Percentiles rank a stretch among this genome's conserved stretches.
phyloP scores from a whole-genome alignment of 1,140 invertebrate species.

The Drosophila triauraria region DNA sequence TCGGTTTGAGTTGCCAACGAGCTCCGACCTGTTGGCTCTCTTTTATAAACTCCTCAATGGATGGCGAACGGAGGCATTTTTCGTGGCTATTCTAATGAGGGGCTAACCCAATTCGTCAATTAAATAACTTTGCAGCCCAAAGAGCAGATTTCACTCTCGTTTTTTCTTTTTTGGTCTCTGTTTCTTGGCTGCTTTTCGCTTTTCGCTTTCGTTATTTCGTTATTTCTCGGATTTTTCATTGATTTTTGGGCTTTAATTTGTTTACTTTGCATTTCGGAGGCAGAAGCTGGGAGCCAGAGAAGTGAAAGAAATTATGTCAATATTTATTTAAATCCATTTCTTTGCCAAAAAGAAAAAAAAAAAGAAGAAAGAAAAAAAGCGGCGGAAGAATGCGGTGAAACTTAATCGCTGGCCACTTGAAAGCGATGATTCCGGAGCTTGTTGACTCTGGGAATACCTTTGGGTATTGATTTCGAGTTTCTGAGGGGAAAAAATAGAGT shows the following conservation, averaged over 20 bases:
- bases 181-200: conserved; percentile 21
- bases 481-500: no score
- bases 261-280: conserved; percentile 36
- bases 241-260: conserved; percentile 41
- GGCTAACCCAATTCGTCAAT: conserved; percentile 57
- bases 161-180: conserved; percentile 56
- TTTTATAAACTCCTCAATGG: conserved; percentile 15
- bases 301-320: conserved; percentile 79
- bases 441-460: conserved; percentile 61
- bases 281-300: conserved; percentile 22
- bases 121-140: conserved; percentile 62
- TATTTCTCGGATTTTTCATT: conserved; percentile 19
- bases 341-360: conserved; percentile 47
- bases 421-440: conserved; percentile 49
- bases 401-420: conserved; percentile 70
- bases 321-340: conserved; percentile 83
- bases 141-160: conserved; percentile 76
- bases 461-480: neutral
- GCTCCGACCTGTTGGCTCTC: conserved; percentile 29
- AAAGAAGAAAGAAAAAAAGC: conserved; percentile 7
- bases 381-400: conserved; percentile 62
- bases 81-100: conserved; percentile 50
- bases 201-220: conserved; percentile 16
- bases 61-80: neutral
- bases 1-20: conserved; percentile 18